Percentiles rank a stretch among this genome's conserved stretches.
These are phyloP conservation scores for Protonemura montana DNA, from an alignment of 2,888 invertebrate genomes.

Conservation along the genomic window DNA sequence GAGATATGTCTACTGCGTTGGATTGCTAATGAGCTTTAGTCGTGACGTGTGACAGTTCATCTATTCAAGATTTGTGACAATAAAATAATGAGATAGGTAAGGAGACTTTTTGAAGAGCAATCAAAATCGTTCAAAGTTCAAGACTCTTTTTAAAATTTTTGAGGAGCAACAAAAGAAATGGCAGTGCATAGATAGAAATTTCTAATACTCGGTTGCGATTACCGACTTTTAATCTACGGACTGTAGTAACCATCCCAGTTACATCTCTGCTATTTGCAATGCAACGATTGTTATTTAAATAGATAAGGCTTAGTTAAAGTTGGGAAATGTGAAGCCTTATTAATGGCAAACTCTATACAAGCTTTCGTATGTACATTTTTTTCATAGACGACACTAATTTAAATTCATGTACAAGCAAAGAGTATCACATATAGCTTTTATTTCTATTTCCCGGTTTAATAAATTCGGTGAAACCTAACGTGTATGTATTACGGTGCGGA, in stretches of 20 bases:
- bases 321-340: not conserved
- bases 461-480: not conserved
- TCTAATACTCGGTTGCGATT: not conserved
- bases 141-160: not conserved
- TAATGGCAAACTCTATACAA: not conserved
- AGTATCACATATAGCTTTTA: not conserved
- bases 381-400: not conserved
- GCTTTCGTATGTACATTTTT: not conserved
- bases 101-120: not conserved
- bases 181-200: not conserved
- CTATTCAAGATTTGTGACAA: not conserved
- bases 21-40: not conserved
- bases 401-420: not conserved
- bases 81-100: not conserved
- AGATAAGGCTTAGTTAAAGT: not conserved
- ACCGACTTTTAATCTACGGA: not conserved
- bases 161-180: not conserved
- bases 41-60: not conserved
- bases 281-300: not conserved
- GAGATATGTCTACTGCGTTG: not conserved
- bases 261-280: not conserved
- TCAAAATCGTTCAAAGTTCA: not conserved
- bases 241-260: not conserved
- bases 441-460: not conserved
- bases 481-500: not conserved